Base-by-base conservation (phyloP, 2,888 invertebrate genomes). In the Yponomeuta plumbellus region DNA sequence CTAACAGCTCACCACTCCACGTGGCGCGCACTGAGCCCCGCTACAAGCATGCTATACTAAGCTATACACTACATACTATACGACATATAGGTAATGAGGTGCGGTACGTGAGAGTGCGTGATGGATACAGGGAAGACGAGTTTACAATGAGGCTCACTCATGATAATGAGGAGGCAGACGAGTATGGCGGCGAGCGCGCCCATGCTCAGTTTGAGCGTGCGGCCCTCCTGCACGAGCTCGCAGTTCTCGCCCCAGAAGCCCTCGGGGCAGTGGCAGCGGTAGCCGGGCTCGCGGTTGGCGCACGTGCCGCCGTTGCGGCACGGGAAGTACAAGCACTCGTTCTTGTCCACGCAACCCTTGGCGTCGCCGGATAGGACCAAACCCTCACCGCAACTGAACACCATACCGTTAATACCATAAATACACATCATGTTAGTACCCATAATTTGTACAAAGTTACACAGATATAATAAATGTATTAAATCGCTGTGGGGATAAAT, bases 151-250 rank as follows among this genome's bases (percentile, higher is more conserved):
- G 34, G 95, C 97, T 97, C 94, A 99, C 99, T 96, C 90, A 99
- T 94, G 81, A 99, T 97, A 87, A 98, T 97, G 88, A 98, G 94
- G 80, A 99, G 95, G 92, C 98, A 99, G 91, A 99, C 97, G 86
- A 99, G 94, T 85, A 99, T 99, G 81, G 98, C 98, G 71, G 98
- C 97, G 76, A 99, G 93, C 70, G 99, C 99, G 74, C 98, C 98
- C 95, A 97, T 97, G 92, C 98, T 97, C 83, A 99, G 94, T 82
- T 98, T 97, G 78, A 99, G 93, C 71, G 97, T 97, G 91, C 97
- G 97, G 76, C 97, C 98, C 84, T 98, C 98, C 83, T 97, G 97
- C 72, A 97, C 95, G 74, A 97, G 94, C 84, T 97, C 97, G 90
- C 98, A 98, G 92, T 97, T 97, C 85, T 97, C 96, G 77, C 98